Conservation (phyloP, 2,888 invertebrate species). For the Dastarcus helophoroides region DNA sequence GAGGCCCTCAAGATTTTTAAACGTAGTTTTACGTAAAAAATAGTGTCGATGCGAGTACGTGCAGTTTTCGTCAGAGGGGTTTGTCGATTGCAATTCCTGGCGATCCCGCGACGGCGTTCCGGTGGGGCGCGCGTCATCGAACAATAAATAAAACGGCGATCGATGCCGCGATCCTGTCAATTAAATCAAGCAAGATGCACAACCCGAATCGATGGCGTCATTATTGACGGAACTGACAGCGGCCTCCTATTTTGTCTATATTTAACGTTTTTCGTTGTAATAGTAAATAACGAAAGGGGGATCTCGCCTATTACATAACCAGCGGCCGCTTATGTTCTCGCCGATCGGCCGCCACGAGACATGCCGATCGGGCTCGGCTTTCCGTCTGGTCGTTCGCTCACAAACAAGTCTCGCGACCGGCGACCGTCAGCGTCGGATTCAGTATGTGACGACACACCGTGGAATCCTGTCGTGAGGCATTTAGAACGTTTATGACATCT, state of each 20-base stretch:
- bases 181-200: too few relatives aligned
- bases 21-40: too few relatives aligned
- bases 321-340: constrained; percentile 27
- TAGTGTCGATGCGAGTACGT: too few relatives aligned
- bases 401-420: constrained; percentile 20
- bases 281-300: constrained; percentile 29
- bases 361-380: constrained; percentile 28
- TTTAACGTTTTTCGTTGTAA: constrained; percentile 25
- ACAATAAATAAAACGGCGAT: too few relatives aligned
- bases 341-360: constrained; percentile 23
- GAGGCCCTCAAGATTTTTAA: too few relatives aligned
- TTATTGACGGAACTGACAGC: constrained; percentile 22
- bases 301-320: constrained; percentile 30
- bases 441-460: constrained; percentile 32
- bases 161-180: too few relatives aligned
- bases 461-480: constrained; percentile 16
- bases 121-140: too few relatives aligned
- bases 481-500: too few relatives aligned
- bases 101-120: too few relatives aligned
- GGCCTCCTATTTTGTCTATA: constrained; percentile 24
- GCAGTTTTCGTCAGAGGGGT: too few relatives aligned
- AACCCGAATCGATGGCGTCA: too few relatives aligned
- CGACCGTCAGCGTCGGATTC: constrained; percentile 23
- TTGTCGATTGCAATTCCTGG: too few relatives aligned
- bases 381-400: constrained; percentile 24